Percentiles rank a stretch among this genome's conserved stretches.
Evolutionary conservation across 2,797 vertebrate species (phyloP).

Genomic region (Ctenosaura bakeri): DNA sequence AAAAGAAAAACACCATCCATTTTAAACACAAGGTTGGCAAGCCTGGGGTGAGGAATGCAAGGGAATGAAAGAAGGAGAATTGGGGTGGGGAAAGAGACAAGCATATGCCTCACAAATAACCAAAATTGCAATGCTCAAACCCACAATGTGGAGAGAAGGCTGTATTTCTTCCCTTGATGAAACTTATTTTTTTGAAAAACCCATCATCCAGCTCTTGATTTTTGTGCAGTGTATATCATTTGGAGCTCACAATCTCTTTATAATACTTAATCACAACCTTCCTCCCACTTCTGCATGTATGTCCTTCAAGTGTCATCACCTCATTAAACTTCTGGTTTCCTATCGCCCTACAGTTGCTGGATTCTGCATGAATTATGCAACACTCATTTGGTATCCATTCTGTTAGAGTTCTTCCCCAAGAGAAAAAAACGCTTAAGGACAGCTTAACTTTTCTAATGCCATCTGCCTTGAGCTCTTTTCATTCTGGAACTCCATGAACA

Average conservation of each 20-base stretch:
- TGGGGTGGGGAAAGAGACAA: no score
- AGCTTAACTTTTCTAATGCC: neutral
- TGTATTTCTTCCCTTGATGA: neutral
- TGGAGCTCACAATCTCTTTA: neutral
- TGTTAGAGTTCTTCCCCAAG: neutral
- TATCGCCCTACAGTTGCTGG: constrained; percentile 23
- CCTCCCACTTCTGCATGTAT: constrained; percentile 2
- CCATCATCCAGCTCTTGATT: neutral
- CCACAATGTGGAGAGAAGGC: no score
- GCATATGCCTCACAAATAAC: no score
- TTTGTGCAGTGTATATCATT: neutral
- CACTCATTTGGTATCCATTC: constrained; percentile 6
- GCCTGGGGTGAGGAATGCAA: no score
- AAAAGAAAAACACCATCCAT: no score
- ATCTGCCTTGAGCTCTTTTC: neutral
- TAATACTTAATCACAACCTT: constrained; percentile 14
- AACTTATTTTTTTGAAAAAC: neutral
- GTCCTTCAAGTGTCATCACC: constrained; percentile 30
- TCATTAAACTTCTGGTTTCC: constrained; percentile 32
- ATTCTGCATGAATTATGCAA: constrained; percentile 38
- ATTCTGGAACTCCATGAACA: neutral
- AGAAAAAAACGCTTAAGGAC: neutral
- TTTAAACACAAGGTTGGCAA: no score
- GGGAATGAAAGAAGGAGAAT: no score
- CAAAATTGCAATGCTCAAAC: no score